phyloP scores from a whole-genome alignment of 1,140 invertebrate genomes.

The Tigriopus japonicus region DNA sequence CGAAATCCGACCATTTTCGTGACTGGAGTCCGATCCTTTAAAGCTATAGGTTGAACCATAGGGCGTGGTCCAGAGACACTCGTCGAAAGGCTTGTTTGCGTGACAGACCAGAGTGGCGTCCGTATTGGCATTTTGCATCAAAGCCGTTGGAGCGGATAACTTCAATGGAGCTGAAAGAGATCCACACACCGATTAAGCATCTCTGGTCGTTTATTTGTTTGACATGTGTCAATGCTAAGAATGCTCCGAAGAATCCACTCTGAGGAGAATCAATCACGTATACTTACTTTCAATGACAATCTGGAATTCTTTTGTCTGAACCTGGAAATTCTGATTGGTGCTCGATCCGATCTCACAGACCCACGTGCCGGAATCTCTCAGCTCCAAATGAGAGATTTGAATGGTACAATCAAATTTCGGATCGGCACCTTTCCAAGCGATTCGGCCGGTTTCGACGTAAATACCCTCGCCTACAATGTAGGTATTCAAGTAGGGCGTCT shows the following conservation, averaged over 20 bases:
- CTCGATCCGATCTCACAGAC: constrained; percentile 3
- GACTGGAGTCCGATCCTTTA: background rate
- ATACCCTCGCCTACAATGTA: constrained; percentile 5
- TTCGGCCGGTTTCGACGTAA: background rate
- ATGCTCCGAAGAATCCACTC: background rate
- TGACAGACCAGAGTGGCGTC: constrained; percentile 12
- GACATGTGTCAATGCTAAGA: no score
- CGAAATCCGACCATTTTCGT: constrained; percentile 7
- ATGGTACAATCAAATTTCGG: background rate
- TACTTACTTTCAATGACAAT: constrained; percentile 2
- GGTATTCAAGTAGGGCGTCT: constrained; percentile 2
- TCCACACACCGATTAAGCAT: background rate
- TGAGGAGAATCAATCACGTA: no score
- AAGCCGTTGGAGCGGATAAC: constrained; percentile 3
- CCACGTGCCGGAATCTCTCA: background rate
- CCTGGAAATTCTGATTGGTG: background rate
- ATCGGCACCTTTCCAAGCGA: background rate
- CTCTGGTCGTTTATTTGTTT: no score
- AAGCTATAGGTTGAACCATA: constrained; percentile 2
- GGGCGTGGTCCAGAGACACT: constrained; percentile 8
- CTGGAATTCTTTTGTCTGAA: background rate
- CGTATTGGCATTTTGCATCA: background rate
- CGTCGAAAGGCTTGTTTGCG: constrained; percentile 10
- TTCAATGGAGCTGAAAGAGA: constrained; percentile 9
- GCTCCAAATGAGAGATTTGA: background rate